Conservation (phyloP, 2,797 vertebrate species). For the Erethizon dorsatum region DNA sequence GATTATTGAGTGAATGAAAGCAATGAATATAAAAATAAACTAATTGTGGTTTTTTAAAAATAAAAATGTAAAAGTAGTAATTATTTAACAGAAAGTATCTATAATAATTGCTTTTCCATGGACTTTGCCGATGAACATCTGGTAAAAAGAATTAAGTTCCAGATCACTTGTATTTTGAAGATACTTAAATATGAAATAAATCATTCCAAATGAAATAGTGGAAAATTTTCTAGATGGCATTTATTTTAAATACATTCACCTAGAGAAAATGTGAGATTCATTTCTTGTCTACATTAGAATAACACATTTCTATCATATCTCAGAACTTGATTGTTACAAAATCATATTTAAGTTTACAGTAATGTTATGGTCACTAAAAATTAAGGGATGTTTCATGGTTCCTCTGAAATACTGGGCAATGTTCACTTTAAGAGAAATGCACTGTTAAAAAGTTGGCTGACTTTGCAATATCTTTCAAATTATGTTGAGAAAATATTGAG, state of each 20-base stretch:
- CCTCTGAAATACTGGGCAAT: constrained; percentile 55
- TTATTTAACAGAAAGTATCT: constrained; percentile 26
- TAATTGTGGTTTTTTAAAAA: constrained; percentile 21
- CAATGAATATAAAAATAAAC: neutral
- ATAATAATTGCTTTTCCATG: constrained; percentile 9
- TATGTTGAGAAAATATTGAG: constrained; percentile 53
- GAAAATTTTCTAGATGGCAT: neutral
- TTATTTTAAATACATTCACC: constrained; percentile 2
- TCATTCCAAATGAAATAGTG: constrained; percentile 34
- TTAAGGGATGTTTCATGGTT: constrained; percentile 27
- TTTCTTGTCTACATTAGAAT: constrained; percentile 21
- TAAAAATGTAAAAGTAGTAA: neutral
- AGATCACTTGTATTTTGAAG: neutral
- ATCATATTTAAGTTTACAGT: constrained; percentile 4
- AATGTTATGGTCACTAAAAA: constrained; percentile 1
- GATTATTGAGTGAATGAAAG: neutral
- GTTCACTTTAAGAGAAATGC: constrained; percentile 54
- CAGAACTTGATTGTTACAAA: neutral
- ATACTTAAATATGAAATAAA: constrained; percentile 48
- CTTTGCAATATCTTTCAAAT: constrained; percentile 65
- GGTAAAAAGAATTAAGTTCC: neutral
- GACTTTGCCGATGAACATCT: neutral
- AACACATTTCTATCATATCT: constrained; percentile 35
- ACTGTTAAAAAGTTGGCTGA: constrained; percentile 67
- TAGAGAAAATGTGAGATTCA: neutral